Evolutionary conservation across 2,113 vertebrate species (phyloP).

Genomic region (Lasiurus borealis): DNA sequence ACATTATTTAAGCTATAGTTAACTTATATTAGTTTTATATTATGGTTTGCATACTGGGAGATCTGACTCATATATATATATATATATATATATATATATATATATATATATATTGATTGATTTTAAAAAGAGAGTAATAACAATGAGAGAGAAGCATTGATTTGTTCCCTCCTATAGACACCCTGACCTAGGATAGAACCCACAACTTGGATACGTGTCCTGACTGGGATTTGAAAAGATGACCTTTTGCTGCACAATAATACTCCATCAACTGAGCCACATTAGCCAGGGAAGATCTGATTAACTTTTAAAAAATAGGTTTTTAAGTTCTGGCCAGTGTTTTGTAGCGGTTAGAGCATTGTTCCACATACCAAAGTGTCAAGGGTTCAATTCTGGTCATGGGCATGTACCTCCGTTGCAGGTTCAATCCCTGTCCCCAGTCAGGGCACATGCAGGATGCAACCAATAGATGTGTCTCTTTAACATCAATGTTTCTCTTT

Average conservation of each 20-base stretch:
- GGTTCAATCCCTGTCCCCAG: too few species aligned
- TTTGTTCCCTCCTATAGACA: not conserved
- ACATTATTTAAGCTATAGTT: conserved; percentile 67
- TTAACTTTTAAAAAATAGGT: conserved; percentile 27
- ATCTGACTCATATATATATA: not conserved
- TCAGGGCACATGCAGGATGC: too few species aligned
- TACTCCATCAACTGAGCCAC: not conserved
- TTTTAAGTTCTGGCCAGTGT: conserved; percentile 4
- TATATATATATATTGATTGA: not conserved
- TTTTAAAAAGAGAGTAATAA: not conserved
- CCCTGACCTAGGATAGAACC: not conserved
- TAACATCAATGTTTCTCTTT: too few species aligned
- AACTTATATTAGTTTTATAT: conserved; percentile 63
- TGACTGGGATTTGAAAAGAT: not conserved
- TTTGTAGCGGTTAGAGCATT: too few species aligned
- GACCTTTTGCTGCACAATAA: not conserved
- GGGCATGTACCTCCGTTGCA: too few species aligned
- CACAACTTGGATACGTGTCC: not conserved
- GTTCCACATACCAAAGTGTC: too few species aligned
- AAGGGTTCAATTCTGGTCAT: too few species aligned
- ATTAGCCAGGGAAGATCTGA: not conserved
- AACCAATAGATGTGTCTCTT: too few species aligned
- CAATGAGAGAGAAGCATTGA: not conserved
- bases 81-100: too few species aligned
- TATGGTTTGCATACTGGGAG: conserved; percentile 55